Conservation (phyloP, 2,113 vertebrate species). For the Zosterops japonicus region DNA sequence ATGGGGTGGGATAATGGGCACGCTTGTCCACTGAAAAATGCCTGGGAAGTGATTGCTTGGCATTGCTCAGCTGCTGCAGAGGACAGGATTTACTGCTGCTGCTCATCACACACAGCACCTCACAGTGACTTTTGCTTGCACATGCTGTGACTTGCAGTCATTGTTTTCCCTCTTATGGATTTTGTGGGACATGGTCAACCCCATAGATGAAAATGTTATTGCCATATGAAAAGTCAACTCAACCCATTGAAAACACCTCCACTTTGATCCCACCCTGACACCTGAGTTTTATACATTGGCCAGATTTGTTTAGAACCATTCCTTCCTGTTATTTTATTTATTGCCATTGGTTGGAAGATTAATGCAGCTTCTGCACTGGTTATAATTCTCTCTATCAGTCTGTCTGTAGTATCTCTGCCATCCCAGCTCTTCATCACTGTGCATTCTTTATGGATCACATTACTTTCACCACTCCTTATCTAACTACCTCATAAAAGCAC, state of each 20-base stretch:
- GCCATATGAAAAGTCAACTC: background rate
- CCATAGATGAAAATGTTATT: background rate
- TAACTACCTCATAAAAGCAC: conserved; percentile 50
- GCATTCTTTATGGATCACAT: conserved; percentile 36
- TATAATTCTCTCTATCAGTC: conserved; percentile 39
- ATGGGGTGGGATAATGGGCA: background rate
- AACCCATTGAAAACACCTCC: background rate
- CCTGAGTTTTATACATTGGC: background rate
- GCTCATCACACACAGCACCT: background rate
- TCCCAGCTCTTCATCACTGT: conserved; percentile 9
- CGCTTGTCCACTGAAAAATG: background rate
- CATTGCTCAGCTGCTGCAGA: background rate
- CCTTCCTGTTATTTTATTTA: conserved; percentile 31
- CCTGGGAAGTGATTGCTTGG: background rate
- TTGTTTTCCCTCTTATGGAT: background rate
- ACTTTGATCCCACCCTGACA: background rate
- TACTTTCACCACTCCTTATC: conserved; percentile 59
- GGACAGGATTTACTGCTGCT: conserved; percentile 17
- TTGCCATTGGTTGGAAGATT: conserved; percentile 20
- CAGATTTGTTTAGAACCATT: background rate
- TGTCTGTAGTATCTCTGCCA: conserved; percentile 24
- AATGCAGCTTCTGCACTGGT: background rate
- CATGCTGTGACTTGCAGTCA: background rate
- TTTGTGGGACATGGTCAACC: background rate
- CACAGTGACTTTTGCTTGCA: background rate